phyloP scores from a whole-genome alignment of 2,113 vertebrate species.

The Merops nubicus region DNA sequence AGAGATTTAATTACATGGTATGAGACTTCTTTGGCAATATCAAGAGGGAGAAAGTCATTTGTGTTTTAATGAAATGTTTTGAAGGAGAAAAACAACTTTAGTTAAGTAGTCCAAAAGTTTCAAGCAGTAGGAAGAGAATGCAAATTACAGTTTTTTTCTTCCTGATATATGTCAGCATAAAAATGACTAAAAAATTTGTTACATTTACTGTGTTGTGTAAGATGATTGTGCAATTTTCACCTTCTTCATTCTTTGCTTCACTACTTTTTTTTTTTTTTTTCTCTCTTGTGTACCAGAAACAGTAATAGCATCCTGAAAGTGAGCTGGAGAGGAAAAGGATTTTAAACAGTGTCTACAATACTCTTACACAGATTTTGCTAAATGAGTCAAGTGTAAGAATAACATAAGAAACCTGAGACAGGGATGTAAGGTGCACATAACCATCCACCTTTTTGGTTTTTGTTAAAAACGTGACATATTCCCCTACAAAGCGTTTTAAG shows the following conservation, averaged over 20 bases:
- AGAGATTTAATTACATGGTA: slow-evolving; percentile 70
- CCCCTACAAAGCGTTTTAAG: neutral
- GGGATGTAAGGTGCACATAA: neutral
- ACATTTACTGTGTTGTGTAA: neutral
- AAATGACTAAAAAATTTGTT: neutral
- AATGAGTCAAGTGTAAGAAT: neutral
- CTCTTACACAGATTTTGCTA: neutral
- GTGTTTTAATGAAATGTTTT: slow-evolving; percentile 69
- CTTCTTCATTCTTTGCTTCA: neutral
- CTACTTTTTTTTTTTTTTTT: neutral
- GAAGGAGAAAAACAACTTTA: slow-evolving; percentile 71
- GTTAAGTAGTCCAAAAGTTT: slow-evolving; percentile 49
- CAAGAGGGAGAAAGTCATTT: slow-evolving; percentile 63
- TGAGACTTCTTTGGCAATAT: slow-evolving; percentile 59
- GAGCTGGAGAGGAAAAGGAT: neutral
- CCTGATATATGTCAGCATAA: slow-evolving; percentile 23
- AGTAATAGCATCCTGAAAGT: neutral
- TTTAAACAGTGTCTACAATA: neutral
- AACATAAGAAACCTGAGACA: neutral
- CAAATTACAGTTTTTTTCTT: slow-evolving; percentile 14
- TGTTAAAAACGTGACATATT: neutral
- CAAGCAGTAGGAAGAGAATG: slow-evolving; percentile 23
- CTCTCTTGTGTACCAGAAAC: neutral
- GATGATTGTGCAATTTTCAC: neutral
- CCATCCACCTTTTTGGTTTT: neutral